Conservation (phyloP, 2,888 invertebrate species). For the Caprella mutica region DNA sequence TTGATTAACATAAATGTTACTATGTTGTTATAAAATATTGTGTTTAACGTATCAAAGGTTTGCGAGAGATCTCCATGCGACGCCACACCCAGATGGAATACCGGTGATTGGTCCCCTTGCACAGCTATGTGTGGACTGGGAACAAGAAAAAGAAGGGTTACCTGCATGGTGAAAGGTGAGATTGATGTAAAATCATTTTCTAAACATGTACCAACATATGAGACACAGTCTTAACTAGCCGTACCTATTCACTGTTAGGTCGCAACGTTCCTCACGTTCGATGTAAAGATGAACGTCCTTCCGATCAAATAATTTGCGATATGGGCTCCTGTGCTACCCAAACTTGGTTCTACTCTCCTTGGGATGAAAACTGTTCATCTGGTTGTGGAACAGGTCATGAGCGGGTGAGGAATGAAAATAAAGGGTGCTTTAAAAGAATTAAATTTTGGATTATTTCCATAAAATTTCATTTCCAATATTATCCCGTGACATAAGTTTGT, state of each 20-base stretch:
- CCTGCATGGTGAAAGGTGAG: neutral
- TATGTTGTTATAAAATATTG: too few relatives aligned
- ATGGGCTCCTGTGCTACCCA: constrained; percentile 36
- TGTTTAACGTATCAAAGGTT: constrained; percentile 42
- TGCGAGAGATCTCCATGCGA: constrained; percentile 20
- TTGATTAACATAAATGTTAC: too few relatives aligned
- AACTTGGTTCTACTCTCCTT: constrained; percentile 53
- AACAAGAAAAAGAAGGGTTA: constrained; percentile 2
- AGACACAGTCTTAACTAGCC: too few relatives aligned
- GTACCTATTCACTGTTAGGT: constrained; percentile 8
- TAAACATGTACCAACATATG: too few relatives aligned
- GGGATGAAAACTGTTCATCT: constrained; percentile 55
- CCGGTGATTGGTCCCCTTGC: constrained; percentile 20
- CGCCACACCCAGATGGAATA: constrained; percentile 30
- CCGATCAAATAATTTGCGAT: constrained; percentile 25
- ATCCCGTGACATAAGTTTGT: too few relatives aligned
- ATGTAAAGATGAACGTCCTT: constrained; percentile 1
- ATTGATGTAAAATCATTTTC: neutral
- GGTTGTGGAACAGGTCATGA: constrained; percentile 67
- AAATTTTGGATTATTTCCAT: too few relatives aligned
- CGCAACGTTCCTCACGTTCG: neutral
- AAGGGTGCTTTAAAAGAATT: too few relatives aligned
- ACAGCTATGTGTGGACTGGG: constrained; percentile 24
- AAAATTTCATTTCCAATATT: too few relatives aligned
- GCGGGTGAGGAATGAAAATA: too few relatives aligned